phyloP scores from a whole-genome alignment of 2,113 vertebrate genomes.

The Eurystomus gularis region DNA sequence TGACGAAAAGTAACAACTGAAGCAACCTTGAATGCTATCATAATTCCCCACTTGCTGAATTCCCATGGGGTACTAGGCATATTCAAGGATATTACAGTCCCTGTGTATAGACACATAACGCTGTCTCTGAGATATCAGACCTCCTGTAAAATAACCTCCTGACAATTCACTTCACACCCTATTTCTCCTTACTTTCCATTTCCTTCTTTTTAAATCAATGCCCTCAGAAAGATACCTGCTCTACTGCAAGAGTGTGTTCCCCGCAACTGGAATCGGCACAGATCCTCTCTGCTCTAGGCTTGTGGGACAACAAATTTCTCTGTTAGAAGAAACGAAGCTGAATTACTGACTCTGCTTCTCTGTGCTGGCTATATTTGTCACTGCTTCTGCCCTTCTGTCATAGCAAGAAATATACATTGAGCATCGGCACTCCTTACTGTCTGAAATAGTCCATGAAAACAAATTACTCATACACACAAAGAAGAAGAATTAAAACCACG shows the following conservation, averaged over 20 bases:
- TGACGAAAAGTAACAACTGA: not conserved
- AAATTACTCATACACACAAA: not conserved
- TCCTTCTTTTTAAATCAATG: not conserved
- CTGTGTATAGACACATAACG: not conserved
- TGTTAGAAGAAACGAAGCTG: not conserved
- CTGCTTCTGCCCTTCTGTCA: not conserved
- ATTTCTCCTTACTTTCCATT: not conserved
- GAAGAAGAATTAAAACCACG: not conserved
- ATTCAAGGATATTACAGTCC: not conserved
- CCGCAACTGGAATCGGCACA: not conserved
- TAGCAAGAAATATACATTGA: not conserved
- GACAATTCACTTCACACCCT: not conserved
- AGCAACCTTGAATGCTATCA: not conserved
- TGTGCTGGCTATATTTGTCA: not conserved
- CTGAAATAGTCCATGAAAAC: not conserved
- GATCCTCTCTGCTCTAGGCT: not conserved
- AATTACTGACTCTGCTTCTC: not conserved
- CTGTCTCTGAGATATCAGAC: not conserved
- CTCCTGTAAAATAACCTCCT: not conserved
- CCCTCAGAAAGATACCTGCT: not conserved
- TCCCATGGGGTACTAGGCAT: not conserved
- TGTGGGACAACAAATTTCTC: not conserved
- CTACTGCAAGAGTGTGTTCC: not conserved
- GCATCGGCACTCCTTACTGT: not conserved
- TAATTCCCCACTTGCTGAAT: not conserved